These are phyloP conservation scores for Phymatocera aterrima DNA, from an alignment of 2,888 invertebrate genomes.

Conservation along the genomic window DNA sequence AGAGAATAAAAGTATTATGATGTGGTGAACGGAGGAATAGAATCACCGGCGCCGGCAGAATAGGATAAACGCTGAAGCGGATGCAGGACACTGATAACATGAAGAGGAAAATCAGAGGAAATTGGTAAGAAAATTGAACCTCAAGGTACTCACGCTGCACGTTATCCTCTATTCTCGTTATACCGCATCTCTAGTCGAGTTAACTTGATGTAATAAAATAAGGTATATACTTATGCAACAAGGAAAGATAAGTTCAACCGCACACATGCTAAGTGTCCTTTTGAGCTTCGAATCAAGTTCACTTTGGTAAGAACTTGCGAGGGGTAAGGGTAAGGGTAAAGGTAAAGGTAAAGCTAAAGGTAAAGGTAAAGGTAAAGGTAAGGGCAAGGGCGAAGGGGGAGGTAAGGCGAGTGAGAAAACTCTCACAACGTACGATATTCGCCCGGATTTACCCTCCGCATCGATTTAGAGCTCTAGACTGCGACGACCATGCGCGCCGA, in stretches of 20 bases:
- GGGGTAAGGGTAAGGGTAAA: neutral
- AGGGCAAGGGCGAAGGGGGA: neutral
- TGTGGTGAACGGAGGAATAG: no score
- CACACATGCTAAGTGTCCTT: neutral
- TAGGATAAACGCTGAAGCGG: neutral
- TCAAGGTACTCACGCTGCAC: neutral
- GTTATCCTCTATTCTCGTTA: neutral
- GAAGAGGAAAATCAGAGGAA: neutral
- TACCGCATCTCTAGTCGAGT: neutral
- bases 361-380: constrained; percentile 11
- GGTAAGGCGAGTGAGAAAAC: constrained; percentile 20
- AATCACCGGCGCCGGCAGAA: no score
- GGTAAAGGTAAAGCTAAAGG: neutral
- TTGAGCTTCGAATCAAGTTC: neutral
- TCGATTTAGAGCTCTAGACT: constrained; percentile 40
- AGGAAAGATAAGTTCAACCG: neutral
- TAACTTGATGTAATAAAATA: neutral
- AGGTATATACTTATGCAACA: neutral
- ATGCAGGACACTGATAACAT: neutral
- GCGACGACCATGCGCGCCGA: constrained; percentile 42
- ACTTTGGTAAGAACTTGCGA: constrained; percentile 19
- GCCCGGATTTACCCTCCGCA: constrained; percentile 43
- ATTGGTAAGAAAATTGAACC: neutral
- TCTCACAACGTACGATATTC: constrained; percentile 32
- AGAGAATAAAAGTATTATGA: no score